phyloP scores from a whole-genome alignment of 2,888 invertebrate species.

The Luperina testacea region DNA sequence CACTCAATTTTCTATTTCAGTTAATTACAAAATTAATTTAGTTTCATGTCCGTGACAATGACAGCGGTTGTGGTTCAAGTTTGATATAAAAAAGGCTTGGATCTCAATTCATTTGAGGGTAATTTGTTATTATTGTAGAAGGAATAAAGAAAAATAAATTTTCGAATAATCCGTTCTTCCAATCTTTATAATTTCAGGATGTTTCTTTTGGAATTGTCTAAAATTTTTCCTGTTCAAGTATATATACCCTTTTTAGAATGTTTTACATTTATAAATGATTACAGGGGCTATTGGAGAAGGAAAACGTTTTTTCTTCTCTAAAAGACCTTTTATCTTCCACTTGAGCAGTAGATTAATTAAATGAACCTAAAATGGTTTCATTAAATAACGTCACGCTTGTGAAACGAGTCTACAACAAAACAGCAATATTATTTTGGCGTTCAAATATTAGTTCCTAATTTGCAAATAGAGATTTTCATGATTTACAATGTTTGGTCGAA shows the following conservation, averaged over 20 bases:
- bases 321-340: too few species aligned
- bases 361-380: neutral
- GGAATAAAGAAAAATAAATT: neutral
- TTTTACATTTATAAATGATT: too few species aligned
- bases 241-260: too few species aligned
- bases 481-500: neutral
- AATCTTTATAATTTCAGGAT: neutral
- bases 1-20: neutral
- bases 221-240: neutral
- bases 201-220: neutral
- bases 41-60: constrained; percentile 9
- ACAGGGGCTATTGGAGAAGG: too few species aligned
- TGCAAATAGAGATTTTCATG: neutral
- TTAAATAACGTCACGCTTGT: neutral
- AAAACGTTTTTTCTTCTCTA: too few species aligned
- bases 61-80: neutral
- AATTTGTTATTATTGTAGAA: neutral
- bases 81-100: neutral
- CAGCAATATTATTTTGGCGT: neutral
- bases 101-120: constrained; percentile 17
- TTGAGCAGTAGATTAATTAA: neutral
- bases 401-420: neutral
- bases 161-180: neutral
- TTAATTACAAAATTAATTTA: constrained; percentile 22
- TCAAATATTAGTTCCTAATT: neutral